Percentiles rank a stretch among this genome's conserved stretches.
These are phyloP conservation scores for Polymixis flavicincta DNA, from an alignment of 2,888 invertebrate species.

Conservation along the genomic window DNA sequence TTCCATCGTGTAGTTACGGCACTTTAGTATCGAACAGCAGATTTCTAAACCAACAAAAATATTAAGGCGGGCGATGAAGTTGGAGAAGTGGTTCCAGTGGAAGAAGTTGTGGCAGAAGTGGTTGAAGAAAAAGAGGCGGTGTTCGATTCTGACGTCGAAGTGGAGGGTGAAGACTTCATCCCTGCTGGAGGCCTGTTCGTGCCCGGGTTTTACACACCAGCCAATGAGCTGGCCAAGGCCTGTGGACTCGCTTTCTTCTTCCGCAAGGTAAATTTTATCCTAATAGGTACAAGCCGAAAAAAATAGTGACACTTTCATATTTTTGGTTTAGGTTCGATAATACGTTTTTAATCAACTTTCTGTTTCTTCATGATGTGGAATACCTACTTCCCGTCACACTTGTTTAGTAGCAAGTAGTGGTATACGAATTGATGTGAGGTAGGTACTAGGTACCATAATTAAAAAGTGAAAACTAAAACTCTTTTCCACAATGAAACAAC, in stretches of 20 bases:
- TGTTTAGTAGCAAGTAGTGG: too few relatives aligned
- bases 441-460: too few relatives aligned
- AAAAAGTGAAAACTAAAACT: too few relatives aligned
- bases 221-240: conserved; percentile 84
- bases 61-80: not conserved
- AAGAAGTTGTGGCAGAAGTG: conserved; percentile 69
- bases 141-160: conserved; percentile 83
- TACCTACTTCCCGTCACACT: too few relatives aligned
- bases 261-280: conserved; percentile 73
- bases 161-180: conserved; percentile 86
- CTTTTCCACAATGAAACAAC: too few relatives aligned
- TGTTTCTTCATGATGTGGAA: too few relatives aligned
- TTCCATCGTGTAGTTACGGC: not conserved
- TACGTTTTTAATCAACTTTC: too few relatives aligned
- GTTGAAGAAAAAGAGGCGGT: conserved; percentile 75
- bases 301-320: too few relatives aligned
- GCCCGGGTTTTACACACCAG: conserved; percentile 84
- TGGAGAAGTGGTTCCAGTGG: conserved; percentile 12
- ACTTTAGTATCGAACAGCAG: not conserved
- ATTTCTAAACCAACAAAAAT: not conserved
- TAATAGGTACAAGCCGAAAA: too few relatives aligned
- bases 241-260: conserved; percentile 82
- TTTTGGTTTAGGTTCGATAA: too few relatives aligned
- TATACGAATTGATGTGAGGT: too few relatives aligned
- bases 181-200: conserved; percentile 86